phyloP scores from a whole-genome alignment of 2,888 invertebrate species.

The Suillia variegata region DNA sequence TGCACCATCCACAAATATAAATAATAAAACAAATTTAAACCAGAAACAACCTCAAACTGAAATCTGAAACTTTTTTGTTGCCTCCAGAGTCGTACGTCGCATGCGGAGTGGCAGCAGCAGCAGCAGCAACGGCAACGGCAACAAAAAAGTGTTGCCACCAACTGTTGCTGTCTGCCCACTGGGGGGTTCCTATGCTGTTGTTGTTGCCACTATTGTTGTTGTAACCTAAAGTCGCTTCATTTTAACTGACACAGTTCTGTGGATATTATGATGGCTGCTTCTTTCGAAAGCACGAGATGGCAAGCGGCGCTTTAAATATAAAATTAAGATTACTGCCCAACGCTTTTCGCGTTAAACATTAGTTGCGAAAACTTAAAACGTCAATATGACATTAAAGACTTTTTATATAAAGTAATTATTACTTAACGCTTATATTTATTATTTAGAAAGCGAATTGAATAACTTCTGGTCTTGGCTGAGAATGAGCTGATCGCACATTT shows the following conservation, averaged over 20 bases:
- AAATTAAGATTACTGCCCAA: too few species aligned
- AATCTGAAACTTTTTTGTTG: too few species aligned
- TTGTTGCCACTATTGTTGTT: background rate
- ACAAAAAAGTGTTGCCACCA: conserved; percentile 5
- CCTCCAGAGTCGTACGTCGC: too few species aligned
- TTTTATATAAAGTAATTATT: too few species aligned
- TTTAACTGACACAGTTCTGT: background rate
- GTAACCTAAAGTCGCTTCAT: background rate
- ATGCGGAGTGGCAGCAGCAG: too few species aligned
- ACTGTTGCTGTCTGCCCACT: conserved; percentile 22
- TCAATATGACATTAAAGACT: too few species aligned
- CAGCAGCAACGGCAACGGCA: conserved; percentile 22
- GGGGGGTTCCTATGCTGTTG: background rate
- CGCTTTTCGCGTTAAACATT: too few species aligned
- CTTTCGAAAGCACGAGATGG: background rate
- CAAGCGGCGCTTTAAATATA: background rate
- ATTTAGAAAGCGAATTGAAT: too few species aligned
- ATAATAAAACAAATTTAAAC: background rate
- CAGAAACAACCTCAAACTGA: background rate
- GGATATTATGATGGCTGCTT: background rate
- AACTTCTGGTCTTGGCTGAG: too few species aligned
- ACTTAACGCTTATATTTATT: too few species aligned
- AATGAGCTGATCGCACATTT: too few species aligned
- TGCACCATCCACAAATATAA: background rate
- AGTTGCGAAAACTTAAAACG: too few species aligned